Evolutionary conservation across 2,888 invertebrate genomes (phyloP), one percentile per base, ranked within the genome.

Genomic region (Drosophila anomalata): DNA sequence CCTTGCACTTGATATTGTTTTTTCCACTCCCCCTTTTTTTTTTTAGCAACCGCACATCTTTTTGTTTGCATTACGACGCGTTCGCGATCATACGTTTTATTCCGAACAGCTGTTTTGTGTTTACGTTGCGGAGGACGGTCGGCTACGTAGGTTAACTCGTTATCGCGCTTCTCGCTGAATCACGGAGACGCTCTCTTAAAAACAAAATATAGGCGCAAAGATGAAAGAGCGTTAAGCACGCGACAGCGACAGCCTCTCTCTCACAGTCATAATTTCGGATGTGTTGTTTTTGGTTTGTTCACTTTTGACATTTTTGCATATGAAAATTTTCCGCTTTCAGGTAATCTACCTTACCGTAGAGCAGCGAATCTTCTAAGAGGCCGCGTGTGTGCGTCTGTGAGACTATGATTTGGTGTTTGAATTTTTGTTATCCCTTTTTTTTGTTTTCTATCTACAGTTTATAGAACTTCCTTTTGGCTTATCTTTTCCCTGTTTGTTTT

Each of bases 251-350:
- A 39, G 47, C 53, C 73, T 70, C 65, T 63, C 73, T 68, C 73
- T 68, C 65, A 59, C 73, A 48, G 54, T 60, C 22, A 77, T 63
- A 56, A 71, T 70, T 74, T 48, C 61, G 33, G 33, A 59, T 74
- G 47, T 67, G 47, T 67, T 78, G 61, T 61, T 71, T 71, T 58
- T 67, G 55, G 66, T 70, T 76, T 75, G 75, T 87, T 88, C 84
- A 88, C 88, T 88, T 85, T 87, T 88, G 85, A 87, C 88, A 86
- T 86, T 86, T 86, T 88, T 86, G 82, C 81, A 76, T 76, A 83
- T 57, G 63, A 80, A 83, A 77, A 88, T 86, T 88, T 88, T 87
- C 87, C 87, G 87, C 79, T 83, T 80, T 87, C 87, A 78, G 88
- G 86, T 84, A 84, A 17, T 17, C 17, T 17, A 17, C 17, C 17